A percentile compares a stretch with the other conserved stretches of the same genome.
Evolutionary conservation across 1,140 invertebrate species (phyloP).

Genomic region (Pseudomyrmex concolor): DNA sequence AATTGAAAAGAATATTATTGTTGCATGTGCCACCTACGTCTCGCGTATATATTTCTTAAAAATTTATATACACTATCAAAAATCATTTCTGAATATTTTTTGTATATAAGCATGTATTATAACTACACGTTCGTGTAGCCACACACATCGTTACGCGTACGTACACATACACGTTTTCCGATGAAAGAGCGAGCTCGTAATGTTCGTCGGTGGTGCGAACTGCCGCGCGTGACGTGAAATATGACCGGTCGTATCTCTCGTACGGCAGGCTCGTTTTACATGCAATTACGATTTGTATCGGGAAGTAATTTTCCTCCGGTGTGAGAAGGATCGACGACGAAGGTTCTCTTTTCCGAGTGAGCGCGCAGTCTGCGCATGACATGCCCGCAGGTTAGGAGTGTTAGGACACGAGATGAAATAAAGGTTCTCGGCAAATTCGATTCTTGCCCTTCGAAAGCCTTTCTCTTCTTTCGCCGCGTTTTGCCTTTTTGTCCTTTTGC

Average conservation of each 20-base stretch:
- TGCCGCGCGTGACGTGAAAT: slow-evolving; percentile 62
- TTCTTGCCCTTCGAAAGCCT: slow-evolving; percentile 46
- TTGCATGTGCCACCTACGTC: too few species aligned
- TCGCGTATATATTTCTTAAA: neutral
- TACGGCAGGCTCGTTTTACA: slow-evolving; percentile 67
- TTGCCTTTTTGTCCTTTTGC: slow-evolving; percentile 43
- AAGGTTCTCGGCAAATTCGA: slow-evolving; percentile 75
- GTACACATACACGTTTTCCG: neutral
- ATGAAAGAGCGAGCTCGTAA: slow-evolving; percentile 33
- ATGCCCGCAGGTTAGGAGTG: slow-evolving; percentile 72
- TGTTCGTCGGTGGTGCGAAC: slow-evolving; percentile 48
- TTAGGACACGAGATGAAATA: slow-evolving; percentile 76
- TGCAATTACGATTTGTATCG: slow-evolving; percentile 80
- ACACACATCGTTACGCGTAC: neutral
- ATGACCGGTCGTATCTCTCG: slow-evolving; percentile 67
- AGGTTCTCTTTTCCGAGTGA: slow-evolving; percentile 37
- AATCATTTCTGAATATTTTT: neutral
- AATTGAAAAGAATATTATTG: neutral
- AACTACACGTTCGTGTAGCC: neutral
- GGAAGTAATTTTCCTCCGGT: slow-evolving; percentile 61
- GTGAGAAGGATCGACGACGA: slow-evolving; percentile 21
- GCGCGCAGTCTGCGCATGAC: slow-evolving; percentile 64
- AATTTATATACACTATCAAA: slow-evolving; percentile 3
- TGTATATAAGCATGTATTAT: neutral
- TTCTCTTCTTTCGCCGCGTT: slow-evolving; percentile 23